A percentile compares a stretch with the other conserved stretches of the same genome.
Conservation (phyloP, 2,113 vertebrate genomes). For the Xenus cinereus region DNA sequence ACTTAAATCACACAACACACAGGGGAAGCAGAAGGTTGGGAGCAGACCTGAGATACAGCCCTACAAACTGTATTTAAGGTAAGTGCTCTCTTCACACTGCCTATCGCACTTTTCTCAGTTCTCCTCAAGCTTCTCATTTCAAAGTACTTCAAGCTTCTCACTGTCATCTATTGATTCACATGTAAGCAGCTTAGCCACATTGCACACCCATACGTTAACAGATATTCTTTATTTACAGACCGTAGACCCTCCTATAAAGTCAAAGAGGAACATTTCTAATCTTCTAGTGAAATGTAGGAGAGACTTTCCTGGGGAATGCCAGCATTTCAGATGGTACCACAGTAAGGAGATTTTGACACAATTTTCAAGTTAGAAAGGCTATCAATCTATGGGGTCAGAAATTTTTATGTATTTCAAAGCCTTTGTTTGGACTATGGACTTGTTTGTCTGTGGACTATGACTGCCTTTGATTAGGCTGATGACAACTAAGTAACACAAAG, state of each 20-base stretch:
- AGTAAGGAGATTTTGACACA: not conserved
- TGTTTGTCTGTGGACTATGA: not conserved
- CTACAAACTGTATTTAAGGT: not conserved
- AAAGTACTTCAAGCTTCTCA: not conserved
- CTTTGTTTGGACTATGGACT: not conserved
- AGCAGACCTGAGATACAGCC: not conserved
- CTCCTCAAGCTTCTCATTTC: not conserved
- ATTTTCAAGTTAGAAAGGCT: not conserved
- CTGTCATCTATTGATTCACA: not conserved
- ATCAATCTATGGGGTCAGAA: not conserved
- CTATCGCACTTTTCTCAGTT: not conserved
- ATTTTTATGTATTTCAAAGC: not conserved
- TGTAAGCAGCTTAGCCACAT: not conserved
- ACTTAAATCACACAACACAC: not conserved
- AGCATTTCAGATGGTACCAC: not conserved
- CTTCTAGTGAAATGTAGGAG: not conserved
- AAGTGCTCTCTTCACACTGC: not conserved
- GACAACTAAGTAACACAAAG: not conserved
- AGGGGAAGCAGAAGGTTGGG: not conserved
- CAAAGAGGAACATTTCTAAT: not conserved
- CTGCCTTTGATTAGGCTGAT: not conserved
- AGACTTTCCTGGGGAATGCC: not conserved
- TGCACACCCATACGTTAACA: not conserved
- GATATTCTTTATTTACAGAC: not conserved
- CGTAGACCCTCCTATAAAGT: not conserved